Base-by-base conservation (phyloP, 2,888 invertebrate species). In the Cremastinae sp. region DNA sequence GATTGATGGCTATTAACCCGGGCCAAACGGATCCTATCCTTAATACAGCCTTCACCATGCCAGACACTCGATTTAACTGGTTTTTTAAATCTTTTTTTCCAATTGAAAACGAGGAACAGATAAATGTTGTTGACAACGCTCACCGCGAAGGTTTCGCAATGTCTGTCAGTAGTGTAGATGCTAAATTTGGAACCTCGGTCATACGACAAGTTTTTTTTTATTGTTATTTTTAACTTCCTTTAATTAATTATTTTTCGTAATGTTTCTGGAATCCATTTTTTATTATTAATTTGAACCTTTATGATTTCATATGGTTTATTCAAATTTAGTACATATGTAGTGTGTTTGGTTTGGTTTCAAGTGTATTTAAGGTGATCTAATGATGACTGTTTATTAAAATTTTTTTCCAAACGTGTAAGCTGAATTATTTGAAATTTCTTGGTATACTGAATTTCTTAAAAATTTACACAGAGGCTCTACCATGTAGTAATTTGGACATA, bases 1-100 rank as follows among this genome's bases (percentile, higher is more conserved):
- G 89, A 89, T 89, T 89, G 89, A 89, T 89, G 88, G 89, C 87
- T 85, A 86, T 87, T 88, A 84, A 84, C 83, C 84, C 83, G 88
- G 88, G 87, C 87, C 87, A 88, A 70, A 86, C 82, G 74, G 78
- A 68, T 79, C 77, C 74, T 79, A 58, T 56, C 14, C 16, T 18
- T 34, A 18, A 20, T 5, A 41, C n/a, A 0, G 7, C 1, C 36
- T 45, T 18, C 34, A 5, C 12, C 7, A 3, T 34, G 10, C 12
- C 7, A 3, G n/a, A 14, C 1, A 14, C 66, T 8, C 2, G n/a
- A 9, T 45, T 54, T 8, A 28, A 1, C 20, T 45, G n/a, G 34
- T 45, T 36, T 10, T n/a, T n/a, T n/a, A n/a, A n/a, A 2, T 20
- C 34, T 34, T 16, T 14, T 34, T 62, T n/a, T n/a, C n/a, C 34